phyloP scores from a whole-genome alignment of 2,797 vertebrate genomes.

The Eupleurogrammus muticus region DNA sequence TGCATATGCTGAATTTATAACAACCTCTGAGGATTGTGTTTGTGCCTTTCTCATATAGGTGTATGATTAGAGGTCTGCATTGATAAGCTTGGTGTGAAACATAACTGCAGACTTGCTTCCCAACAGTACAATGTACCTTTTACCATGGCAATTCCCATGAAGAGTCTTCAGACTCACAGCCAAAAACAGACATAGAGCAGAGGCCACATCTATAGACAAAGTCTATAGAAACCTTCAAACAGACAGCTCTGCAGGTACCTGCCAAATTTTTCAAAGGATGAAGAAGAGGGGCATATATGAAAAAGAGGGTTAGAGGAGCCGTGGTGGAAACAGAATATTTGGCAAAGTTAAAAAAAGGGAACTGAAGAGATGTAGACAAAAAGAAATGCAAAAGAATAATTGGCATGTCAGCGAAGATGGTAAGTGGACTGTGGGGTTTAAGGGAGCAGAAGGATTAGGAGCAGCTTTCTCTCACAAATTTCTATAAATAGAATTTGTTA shows the following conservation, averaged over 20 bases:
- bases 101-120: constrained; percentile 43
- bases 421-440: constrained; percentile 21
- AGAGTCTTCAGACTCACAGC: constrained; percentile 34
- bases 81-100: constrained; percentile 44
- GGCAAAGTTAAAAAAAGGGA: neutral
- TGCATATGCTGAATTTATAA: neutral
- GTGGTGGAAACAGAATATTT: neutral
- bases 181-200: constrained; percentile 25
- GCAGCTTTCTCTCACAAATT: constrained; percentile 21
- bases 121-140: constrained; percentile 51
- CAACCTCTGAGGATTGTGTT: neutral
- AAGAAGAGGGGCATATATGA: constrained; percentile 1
- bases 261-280: constrained; percentile 37
- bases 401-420: constrained; percentile 22
- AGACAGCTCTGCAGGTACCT: constrained; percentile 38
- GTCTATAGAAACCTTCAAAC: constrained; percentile 39
- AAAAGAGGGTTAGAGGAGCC: constrained; percentile 13
- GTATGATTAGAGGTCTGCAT: constrained; percentile 25
- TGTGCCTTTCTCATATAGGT: neutral
- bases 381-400: constrained; percentile 25
- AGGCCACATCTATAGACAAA: constrained; percentile 30
- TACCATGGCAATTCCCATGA: constrained; percentile 40
- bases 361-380: constrained; percentile 7
- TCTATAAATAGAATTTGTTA: constrained; percentile 63
- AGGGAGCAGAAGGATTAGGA: constrained; percentile 11